Evolutionary conservation across 2,113 vertebrate species (phyloP), one percentile per base, ranked within the genome.

Genomic region (Poeciliopsis retropinna): DNA sequence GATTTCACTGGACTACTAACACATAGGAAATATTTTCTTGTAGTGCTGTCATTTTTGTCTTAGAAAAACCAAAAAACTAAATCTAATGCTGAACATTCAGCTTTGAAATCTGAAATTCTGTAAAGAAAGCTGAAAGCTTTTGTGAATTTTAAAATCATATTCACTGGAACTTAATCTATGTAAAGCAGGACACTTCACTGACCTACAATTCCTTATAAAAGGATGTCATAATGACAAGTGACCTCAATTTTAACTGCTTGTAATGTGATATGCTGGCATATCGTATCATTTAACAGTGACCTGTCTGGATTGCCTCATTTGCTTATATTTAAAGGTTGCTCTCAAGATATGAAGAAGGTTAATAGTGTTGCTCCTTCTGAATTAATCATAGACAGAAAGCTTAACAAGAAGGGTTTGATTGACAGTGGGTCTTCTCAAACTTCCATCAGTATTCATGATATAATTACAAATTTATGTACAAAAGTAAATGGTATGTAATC

Each of bases 241-340:
- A 84, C 86, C 88, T 92, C 86, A 85, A 85, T 83, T 86, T 83
- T 80, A 85, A 84, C 81, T 83, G 89, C 89, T 85, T 88, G 70
- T 70, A 76, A 61, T 31, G 47, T 73, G 76, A 87, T 75, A 78
- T 83, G 85, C 75, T 81, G 84, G 74, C 82, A 75, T 78, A 85
- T 89, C 80, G 73, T 85, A 83, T 82, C 79, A 76, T 85, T 80
- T 72, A 79, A 65, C 47, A n/a, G 25, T 70, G 71, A 86, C 76
- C 76, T 57, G 76, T 81, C 67, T 75, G 74, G 73, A 75, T 70
- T 84, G 61, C 64, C 60, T 76, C 66, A 60, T 39, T 71, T 41
- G 72, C 47, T 29, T 28, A 66, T 29, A 86, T 83, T 84, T 57
- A 76, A 72, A 72, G 65, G 41, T 79, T 73, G 51, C 79, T 91